phyloP scores from a whole-genome alignment of 2,113 vertebrate species.

The Ophthalmolycus amberensis region DNA sequence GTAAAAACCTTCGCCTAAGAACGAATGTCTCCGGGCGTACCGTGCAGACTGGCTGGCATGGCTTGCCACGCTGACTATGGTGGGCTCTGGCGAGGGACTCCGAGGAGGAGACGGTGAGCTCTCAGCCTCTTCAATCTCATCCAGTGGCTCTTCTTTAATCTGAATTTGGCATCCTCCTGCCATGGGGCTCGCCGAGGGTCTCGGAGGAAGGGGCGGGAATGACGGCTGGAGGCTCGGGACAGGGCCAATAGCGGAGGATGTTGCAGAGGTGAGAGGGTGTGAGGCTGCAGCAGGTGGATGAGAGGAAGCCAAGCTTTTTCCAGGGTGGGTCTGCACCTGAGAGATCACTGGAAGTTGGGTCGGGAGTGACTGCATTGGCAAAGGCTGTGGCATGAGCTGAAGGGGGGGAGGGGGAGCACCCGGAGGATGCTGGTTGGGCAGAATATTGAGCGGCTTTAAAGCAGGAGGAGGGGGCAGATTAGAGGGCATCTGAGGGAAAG shows the following conservation, averaged over 20 bases:
- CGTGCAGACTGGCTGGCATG: constrained; percentile 97
- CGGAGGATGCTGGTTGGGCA: constrained; percentile 92
- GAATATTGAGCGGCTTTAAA: constrained; percentile 92
- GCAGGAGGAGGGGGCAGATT: constrained; percentile 95
- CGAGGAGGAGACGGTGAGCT: constrained; percentile 91
- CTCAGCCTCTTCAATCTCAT: constrained; percentile 91
- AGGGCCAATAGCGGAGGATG: constrained; percentile 60
- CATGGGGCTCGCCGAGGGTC: constrained; percentile 66
- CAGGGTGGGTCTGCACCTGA: constrained; percentile 88
- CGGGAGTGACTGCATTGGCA: constrained; percentile 85
- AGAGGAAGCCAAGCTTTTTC: constrained; percentile 78
- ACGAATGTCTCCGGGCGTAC: constrained; percentile 70
- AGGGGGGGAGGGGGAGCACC: constrained; percentile 93
- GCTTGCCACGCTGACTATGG: constrained; percentile 91
- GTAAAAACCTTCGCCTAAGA: not conserved
- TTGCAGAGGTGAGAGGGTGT: constrained; percentile 80
- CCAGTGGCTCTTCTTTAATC: constrained; percentile 95
- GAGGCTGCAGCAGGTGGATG: constrained; percentile 81
- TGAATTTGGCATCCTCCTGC: constrained; percentile 81
- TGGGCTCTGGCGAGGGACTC: constrained; percentile 95
- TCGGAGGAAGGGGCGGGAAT: constrained; percentile 78
- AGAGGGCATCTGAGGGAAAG: constrained; percentile 93
- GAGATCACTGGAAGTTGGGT: constrained; percentile 90
- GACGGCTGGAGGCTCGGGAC: constrained; percentile 84
- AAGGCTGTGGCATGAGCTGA: constrained; percentile 95